phyloP scores from a whole-genome alignment of 2,797 vertebrate genomes.

The Thunnus albacares region DNA sequence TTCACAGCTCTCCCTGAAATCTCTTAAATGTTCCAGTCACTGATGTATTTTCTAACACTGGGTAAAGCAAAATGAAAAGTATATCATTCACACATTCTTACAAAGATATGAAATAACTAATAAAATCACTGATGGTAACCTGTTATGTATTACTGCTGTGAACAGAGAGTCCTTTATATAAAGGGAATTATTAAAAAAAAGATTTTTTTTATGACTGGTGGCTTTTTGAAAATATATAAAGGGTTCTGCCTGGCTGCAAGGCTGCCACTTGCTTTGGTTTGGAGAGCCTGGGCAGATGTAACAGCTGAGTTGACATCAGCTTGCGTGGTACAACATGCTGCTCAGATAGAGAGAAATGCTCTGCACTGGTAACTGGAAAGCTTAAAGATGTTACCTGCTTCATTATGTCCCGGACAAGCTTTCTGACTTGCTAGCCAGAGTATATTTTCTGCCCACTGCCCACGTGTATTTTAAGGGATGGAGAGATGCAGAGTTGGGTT shows the following conservation, averaged over 20 bases:
- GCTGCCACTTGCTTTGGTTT: constrained; percentile 70
- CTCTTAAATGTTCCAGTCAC: constrained; percentile 62
- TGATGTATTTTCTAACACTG: constrained; percentile 50
- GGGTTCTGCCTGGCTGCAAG: constrained; percentile 26
- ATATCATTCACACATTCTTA: constrained; percentile 45
- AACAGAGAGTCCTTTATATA: constrained; percentile 24
- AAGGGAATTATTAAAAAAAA: constrained; percentile 3
- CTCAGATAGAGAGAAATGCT: constrained; percentile 75
- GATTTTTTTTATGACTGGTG: constrained; percentile 26
- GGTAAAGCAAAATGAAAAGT: constrained; percentile 36
- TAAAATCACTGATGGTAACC: constrained; percentile 40
- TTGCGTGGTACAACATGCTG: constrained; percentile 70
- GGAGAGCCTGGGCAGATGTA: constrained; percentile 76
- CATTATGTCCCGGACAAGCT: constrained; percentile 80
- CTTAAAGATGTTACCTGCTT: constrained; percentile 83
- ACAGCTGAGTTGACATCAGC: constrained; percentile 76
- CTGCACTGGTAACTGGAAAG: constrained; percentile 73
- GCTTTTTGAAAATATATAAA: constrained; percentile 39
- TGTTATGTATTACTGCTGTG: constrained; percentile 23
- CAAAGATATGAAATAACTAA: constrained; percentile 39
- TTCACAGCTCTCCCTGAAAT: constrained; percentile 68
- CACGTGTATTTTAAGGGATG: constrained; percentile 52
- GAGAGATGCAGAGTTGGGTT: constrained; percentile 63
- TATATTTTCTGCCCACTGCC: constrained; percentile 77
- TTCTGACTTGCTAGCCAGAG: constrained; percentile 68